Conservation (phyloP, 1,140 invertebrate species). For the Apis dorsata region DNA sequence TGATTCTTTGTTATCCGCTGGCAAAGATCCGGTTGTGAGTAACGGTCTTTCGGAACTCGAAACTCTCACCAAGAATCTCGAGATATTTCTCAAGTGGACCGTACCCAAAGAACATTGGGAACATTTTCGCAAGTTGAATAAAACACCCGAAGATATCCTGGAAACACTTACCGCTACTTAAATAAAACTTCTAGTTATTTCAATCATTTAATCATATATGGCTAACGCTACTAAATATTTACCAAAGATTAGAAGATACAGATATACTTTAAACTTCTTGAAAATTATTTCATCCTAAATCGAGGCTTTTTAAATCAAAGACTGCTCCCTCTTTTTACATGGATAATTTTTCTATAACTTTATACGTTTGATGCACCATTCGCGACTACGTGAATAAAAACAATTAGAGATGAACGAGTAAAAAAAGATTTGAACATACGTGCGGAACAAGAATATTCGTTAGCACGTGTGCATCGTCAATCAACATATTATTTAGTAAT, state of each 20-base stretch:
- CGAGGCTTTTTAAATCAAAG: conserved; percentile 13
- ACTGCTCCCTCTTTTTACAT: not conserved
- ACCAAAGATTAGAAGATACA: conserved; percentile 23
- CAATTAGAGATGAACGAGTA: not conserved
- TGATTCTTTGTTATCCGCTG: conserved; percentile 87
- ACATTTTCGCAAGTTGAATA: conserved; percentile 86
- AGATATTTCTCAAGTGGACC: conserved; percentile 89
- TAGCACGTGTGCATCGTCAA: not conserved
- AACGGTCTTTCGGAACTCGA: conserved; percentile 81
- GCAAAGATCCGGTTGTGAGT: conserved; percentile 83
- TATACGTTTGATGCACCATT: not conserved
- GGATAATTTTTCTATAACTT: not conserved
- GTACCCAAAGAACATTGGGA: conserved; percentile 89
- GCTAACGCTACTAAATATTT: not conserved
- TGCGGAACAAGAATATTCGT: no score
- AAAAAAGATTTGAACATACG: not conserved
- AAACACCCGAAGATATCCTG: conserved; percentile 88
- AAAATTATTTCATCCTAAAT: not conserved
- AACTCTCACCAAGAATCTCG: conserved; percentile 85
- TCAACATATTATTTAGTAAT: not conserved
- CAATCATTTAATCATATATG: not conserved
- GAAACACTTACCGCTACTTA: conserved; percentile 84
- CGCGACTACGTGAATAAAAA: no score
- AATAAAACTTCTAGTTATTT: not conserved
- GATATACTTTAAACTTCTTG: not conserved